Percentiles rank a stretch among this genome's conserved stretches.
These are phyloP conservation scores for Eucera pruinosa DNA, from an alignment of 2,888 invertebrate species.

Conservation along the genomic window DNA sequence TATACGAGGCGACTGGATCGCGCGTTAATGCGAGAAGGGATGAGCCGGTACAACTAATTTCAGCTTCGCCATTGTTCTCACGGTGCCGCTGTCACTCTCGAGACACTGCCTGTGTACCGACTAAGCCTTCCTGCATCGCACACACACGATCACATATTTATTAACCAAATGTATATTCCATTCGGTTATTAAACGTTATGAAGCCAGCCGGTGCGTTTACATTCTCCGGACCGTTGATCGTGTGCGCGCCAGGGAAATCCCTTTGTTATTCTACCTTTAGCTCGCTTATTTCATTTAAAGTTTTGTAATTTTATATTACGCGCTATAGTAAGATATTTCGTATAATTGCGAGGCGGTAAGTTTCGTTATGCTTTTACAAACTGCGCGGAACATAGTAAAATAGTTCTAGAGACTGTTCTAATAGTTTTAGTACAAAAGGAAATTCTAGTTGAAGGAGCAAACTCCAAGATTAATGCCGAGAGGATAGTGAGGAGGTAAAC, in stretches of 20 bases:
- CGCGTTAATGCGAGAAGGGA: constrained; percentile 62
- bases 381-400: background rate
- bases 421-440: background rate
- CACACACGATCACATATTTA: constrained; percentile 36
- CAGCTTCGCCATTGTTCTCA: constrained; percentile 62
- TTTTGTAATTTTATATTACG: background rate
- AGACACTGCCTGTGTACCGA: constrained; percentile 46
- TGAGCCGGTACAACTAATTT: constrained; percentile 67
- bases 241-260: background rate
- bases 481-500: background rate
- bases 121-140: constrained; percentile 29
- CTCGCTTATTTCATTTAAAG: background rate
- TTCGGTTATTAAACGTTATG: constrained; percentile 32
- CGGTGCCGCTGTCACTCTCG: constrained; percentile 53
- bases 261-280: background rate
- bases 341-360: background rate
- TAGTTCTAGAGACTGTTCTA: background rate
- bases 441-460: background rate
- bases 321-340: background rate
- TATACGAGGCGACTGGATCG: constrained; percentile 52
- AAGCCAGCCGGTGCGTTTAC: background rate
- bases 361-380: background rate
- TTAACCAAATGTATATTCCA: constrained; percentile 47
- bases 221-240: constrained; percentile 1
- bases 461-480: background rate